Percentiles rank a stretch among this genome's conserved stretches.
Conservation (phyloP, 2,888 invertebrate genomes). For the Dastarcus helophoroides region DNA sequence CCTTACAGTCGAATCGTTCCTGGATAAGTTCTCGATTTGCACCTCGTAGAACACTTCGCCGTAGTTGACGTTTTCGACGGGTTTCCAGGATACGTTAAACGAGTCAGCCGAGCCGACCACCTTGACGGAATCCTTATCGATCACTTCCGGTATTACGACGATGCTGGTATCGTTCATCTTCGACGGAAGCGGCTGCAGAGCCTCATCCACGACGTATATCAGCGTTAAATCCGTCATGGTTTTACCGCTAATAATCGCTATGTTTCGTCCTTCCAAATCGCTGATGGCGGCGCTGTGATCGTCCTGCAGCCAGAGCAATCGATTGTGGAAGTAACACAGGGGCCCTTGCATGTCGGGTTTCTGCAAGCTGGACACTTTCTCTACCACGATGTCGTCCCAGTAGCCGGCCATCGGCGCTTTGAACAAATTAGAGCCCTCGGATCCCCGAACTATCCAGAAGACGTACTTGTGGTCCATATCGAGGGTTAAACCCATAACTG, state of each 20-base stretch:
- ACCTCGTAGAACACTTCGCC: slow-evolving; percentile 76
- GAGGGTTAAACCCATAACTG: slow-evolving; percentile 74
- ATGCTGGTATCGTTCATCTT: slow-evolving; percentile 34
- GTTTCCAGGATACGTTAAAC: slow-evolving; percentile 77
- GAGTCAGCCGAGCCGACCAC: slow-evolving; percentile 66
- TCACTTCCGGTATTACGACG: slow-evolving; percentile 62
- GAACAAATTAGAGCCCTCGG: slow-evolving; percentile 64
- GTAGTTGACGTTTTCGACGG: slow-evolving; percentile 62
- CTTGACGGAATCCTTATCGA: slow-evolving; percentile 52
- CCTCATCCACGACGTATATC: slow-evolving; percentile 61
- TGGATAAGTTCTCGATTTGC: slow-evolving; percentile 48
- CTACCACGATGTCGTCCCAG: slow-evolving; percentile 14
- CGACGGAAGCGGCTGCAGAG: slow-evolving; percentile 35
- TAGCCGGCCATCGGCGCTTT: slow-evolving; percentile 51
- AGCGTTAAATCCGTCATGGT: slow-evolving; percentile 54
- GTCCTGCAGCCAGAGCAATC: slow-evolving; percentile 74
- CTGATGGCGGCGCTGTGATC: slow-evolving; percentile 62
- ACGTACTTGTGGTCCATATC: slow-evolving; percentile 65
- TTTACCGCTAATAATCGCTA: slow-evolving; percentile 53
- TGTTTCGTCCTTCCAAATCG: slow-evolving; percentile 62
- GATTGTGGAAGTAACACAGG: slow-evolving; percentile 67
- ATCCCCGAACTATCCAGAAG: slow-evolving; percentile 76
- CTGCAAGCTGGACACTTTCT: slow-evolving; percentile 37
- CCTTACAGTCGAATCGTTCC: slow-evolving; percentile 45
- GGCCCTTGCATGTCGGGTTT: slow-evolving; percentile 55